phyloP scores from a whole-genome alignment of 2,113 vertebrate genomes.

The Passer montanus region DNA sequence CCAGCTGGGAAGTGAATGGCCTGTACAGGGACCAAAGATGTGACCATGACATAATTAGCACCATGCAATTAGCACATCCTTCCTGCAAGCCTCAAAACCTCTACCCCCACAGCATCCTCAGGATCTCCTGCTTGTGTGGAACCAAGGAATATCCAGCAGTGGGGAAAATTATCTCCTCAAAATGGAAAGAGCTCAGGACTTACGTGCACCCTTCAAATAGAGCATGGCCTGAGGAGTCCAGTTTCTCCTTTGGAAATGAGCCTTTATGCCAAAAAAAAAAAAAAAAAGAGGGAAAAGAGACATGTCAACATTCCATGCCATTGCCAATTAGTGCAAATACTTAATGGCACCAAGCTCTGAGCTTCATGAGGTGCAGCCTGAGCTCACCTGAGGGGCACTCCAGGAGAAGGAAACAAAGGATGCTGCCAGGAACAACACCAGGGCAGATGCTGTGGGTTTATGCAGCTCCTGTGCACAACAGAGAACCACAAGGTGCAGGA shows the following conservation, averaged over 20 bases:
- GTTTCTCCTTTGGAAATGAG: constrained; percentile 86
- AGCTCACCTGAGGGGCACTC: constrained; percentile 83
- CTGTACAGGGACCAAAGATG: background rate
- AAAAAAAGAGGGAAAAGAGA: background rate
- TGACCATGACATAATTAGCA: background rate
- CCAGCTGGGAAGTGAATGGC: background rate
- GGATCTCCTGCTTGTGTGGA: background rate
- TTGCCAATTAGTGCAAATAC: background rate
- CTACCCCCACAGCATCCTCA: background rate
- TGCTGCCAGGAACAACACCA: constrained; percentile 77
- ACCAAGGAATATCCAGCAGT: background rate
- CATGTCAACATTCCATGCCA: background rate
- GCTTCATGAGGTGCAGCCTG: background rate
- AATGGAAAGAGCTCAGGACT: constrained; percentile 36
- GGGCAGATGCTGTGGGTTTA: constrained; percentile 46
- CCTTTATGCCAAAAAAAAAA: constrained; percentile 54
- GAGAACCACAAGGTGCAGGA: background rate
- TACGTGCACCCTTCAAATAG: constrained; percentile 95
- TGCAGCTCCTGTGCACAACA: constrained; percentile 73
- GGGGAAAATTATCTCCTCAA: background rate
- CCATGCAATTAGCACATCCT: background rate
- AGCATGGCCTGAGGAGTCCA: constrained; percentile 98
- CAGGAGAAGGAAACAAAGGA: constrained; percentile 74
- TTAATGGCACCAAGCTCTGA: background rate
- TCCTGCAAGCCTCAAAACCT: background rate